Evolutionary conservation across 2,888 invertebrate genomes (phyloP).

Genomic region (Pristionchus mayeri): DNA sequence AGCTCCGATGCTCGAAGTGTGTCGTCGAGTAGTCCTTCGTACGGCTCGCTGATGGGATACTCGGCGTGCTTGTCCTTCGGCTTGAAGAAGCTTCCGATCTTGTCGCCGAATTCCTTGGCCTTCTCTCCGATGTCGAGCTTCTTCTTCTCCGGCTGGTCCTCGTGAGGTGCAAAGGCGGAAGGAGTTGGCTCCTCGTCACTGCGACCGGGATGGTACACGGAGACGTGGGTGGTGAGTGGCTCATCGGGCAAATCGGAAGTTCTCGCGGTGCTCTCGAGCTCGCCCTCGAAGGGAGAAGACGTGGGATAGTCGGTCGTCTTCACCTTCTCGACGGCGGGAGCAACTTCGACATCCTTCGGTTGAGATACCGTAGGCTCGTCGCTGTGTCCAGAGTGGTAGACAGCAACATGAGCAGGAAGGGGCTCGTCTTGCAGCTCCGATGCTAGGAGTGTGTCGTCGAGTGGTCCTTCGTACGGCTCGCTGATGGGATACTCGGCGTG

Average conservation of each 20-base stretch:
- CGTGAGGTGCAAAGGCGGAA: not conserved
- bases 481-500: conserved; percentile 22
- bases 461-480: conserved; percentile 26
- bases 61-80: conserved; percentile 40
- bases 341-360: not conserved
- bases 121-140: conserved; percentile 37
- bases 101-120: conserved; percentile 18
- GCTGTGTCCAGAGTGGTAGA: conserved; percentile 26
- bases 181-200: conserved; percentile 15
- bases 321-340: not conserved
- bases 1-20: not conserved
- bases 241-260: not conserved
- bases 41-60: conserved; percentile 4
- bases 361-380: not conserved
- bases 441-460: not conserved
- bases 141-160: conserved; percentile 21
- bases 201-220: conserved; percentile 22
- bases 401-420: not conserved
- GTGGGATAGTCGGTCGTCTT: conserved; percentile 1
- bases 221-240: not conserved
- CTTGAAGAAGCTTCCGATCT: conserved; percentile 26
- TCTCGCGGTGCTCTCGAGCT: not conserved
- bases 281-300: conserved; percentile 8
- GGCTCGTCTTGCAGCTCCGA: conserved; percentile 2
- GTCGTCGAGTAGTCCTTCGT: conserved; percentile 17